Base-by-base conservation (phyloP, 92 coral and sea anemone genomes). In the Plumapathes pennacea region DNA sequence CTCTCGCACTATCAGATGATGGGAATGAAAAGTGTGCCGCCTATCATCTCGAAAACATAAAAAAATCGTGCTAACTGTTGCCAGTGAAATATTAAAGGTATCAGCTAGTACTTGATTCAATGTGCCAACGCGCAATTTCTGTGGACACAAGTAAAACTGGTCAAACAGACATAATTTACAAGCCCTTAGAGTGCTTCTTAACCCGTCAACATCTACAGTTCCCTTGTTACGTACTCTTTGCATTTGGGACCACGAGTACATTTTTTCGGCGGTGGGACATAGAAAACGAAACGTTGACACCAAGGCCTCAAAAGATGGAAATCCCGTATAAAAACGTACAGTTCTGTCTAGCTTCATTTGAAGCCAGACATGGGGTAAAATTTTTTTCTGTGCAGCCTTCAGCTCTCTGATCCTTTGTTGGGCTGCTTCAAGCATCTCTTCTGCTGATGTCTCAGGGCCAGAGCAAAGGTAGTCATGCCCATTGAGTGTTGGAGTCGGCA, bases 1-100 rank as follows among this genome's bases (percentile, higher is more conserved):
- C 53, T 54, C 26, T 46, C 81, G 25, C 72, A 73, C 28, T 63
- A 51, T 45, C 81, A 63, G 57, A 62, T 63, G 66, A 21, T 74
- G 25, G 81, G 60, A 20, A 12, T 74, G 59, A 74, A 74, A 64
- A 74, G 57, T 64, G 73, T 64, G 38, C 57, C 81, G 70, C 64
- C 62, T 31, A 46, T 72, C 32, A 20, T 61, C 31, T 72, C 64
- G 33, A 72, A 61, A 39, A 72, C 62, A 1, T 62, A n/a, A n/a
- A 54, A 67, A 54, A 28, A 53, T 6, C 23, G 59, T 19, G 28
- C 72, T 50, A 4, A 64, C 61, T 10, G 61, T 64, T 50, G 72
- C 10, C 26, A 21, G 24, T 4, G 26, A 49, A 10, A 64, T 22
- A 49, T 49, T 66, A 26, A 66, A 66, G 18, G 1, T 55, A 26